Conservation (phyloP, 2,113 vertebrate genomes). For the Hemiscyllium ocellatum region DNA sequence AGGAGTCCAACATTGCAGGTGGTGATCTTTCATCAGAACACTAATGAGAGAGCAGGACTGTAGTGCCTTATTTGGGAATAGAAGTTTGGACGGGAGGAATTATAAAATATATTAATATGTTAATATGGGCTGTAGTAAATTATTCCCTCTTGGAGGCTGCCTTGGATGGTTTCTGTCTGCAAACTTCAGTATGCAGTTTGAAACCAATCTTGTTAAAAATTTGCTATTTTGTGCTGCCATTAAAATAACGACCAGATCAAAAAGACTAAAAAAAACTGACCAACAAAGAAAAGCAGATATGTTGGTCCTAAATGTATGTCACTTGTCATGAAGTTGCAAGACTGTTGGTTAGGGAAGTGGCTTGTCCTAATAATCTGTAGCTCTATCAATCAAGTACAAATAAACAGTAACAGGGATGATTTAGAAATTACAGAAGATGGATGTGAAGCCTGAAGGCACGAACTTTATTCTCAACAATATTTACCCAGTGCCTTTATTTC, state of each 20-base stretch:
- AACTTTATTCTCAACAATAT: background rate
- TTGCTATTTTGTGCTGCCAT: background rate
- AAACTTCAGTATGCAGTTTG: background rate
- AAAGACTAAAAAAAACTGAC: background rate
- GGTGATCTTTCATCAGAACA: background rate
- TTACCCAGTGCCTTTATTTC: background rate
- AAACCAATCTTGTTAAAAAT: background rate
- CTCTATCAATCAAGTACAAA: background rate
- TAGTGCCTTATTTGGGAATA: too few relatives aligned
- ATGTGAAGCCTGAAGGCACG: background rate
- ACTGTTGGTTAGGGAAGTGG: background rate
- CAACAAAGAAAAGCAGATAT: background rate
- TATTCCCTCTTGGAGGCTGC: background rate
- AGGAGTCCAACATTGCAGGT: background rate
- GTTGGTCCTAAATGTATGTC: background rate
- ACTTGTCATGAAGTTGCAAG: background rate
- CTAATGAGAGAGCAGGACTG: too few relatives aligned
- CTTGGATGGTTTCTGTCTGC: background rate
- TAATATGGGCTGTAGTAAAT: background rate
- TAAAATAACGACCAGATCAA: too few relatives aligned
- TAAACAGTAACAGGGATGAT: background rate
- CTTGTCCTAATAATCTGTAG: background rate
- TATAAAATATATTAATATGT: background rate
- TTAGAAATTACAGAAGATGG: background rate
- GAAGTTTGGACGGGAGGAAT: too few relatives aligned